Evolutionary conservation across 2,113 vertebrate genomes (phyloP).

Genomic region (Triplophysa rosa): DNA sequence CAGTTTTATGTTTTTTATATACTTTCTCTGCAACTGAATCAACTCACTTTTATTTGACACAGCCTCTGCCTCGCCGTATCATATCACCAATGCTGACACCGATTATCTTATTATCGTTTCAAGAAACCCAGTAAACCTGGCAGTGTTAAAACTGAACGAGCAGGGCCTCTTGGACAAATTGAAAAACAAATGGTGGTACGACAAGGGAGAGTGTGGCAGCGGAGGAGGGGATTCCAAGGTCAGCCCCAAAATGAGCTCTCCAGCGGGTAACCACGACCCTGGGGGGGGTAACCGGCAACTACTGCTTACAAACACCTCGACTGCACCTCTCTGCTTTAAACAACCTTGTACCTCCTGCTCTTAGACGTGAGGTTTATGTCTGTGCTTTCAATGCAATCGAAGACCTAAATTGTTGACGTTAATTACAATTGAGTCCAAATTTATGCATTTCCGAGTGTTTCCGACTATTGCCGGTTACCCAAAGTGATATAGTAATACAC

Average conservation of each 20-base stretch:
- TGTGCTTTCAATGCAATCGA: neutral
- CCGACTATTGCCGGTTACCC: conserved; percentile 93
- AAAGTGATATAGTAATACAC: conserved; percentile 99
- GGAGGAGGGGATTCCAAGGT: conserved; percentile 99
- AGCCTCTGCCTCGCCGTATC: conserved; percentile 81
- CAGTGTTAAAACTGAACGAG: conserved; percentile 99
- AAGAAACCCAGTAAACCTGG: conserved; percentile 99
- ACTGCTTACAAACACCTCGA: conserved; percentile 49
- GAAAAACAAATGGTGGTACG: conserved; percentile 99
- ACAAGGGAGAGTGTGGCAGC: conserved; percentile 99
- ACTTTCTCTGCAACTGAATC: conserved; percentile 37
- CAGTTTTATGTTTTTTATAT: conserved; percentile 43
- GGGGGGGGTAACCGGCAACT: conserved; percentile 91
- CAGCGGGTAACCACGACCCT: conserved; percentile 85
- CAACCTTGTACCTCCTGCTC: neutral
- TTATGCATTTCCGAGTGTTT: conserved; percentile 69
- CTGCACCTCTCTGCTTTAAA: neutral
- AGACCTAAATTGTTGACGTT: neutral
- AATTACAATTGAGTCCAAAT: neutral
- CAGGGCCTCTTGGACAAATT: conserved; percentile 99
- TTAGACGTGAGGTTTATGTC: neutral
- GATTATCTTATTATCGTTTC: conserved; percentile 91
- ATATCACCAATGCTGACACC: conserved; percentile 85
- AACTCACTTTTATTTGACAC: conserved; percentile 59
- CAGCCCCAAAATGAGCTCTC: conserved; percentile 93